Percentiles rank a stretch among this genome's conserved stretches.
These are phyloP conservation scores for Drosophila melanica DNA, from an alignment of 1,140 invertebrate genomes.

Conservation along the genomic window DNA sequence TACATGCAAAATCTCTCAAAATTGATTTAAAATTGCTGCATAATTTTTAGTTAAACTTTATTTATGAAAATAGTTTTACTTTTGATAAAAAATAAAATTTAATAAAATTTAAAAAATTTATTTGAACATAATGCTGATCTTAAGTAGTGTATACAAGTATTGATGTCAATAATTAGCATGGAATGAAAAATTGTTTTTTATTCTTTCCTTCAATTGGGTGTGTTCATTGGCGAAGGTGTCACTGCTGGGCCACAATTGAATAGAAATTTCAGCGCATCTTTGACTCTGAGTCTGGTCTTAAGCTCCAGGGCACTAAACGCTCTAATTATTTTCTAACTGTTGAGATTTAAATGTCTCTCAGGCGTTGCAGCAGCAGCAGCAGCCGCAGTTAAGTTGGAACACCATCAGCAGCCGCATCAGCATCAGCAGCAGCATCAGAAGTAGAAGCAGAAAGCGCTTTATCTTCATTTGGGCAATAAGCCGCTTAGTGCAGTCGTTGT, in stretches of 20 bases:
- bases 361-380: conserved; percentile 45
- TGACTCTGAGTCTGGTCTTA: conserved; percentile 10
- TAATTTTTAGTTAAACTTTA: too few relatives aligned
- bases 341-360: conserved; percentile 73
- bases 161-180: too few relatives aligned
- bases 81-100: too few relatives aligned
- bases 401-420: not conserved
- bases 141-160: too few relatives aligned
- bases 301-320: conserved; percentile 61
- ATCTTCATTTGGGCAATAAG: conserved; percentile 79
- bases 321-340: conserved; percentile 81
- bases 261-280: conserved; percentile 23
- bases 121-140: too few relatives aligned
- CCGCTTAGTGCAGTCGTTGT: conserved; percentile 72
- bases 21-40: too few relatives aligned
- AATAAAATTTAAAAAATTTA: too few relatives aligned
- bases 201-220: not conserved
- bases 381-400: conserved; percentile 1
- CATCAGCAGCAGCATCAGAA: conserved; percentile 3
- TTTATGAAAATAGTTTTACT: too few relatives aligned
- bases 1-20: too few relatives aligned
- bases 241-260: conserved; percentile 23
- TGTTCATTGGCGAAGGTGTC: not conserved
- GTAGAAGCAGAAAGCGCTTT: conserved; percentile 60
- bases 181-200: not conserved